Evolutionary conservation across 30 jellyfish, hydroid and myxozoan species (phyloP).

Genomic region (Aurelia sp.): DNA sequence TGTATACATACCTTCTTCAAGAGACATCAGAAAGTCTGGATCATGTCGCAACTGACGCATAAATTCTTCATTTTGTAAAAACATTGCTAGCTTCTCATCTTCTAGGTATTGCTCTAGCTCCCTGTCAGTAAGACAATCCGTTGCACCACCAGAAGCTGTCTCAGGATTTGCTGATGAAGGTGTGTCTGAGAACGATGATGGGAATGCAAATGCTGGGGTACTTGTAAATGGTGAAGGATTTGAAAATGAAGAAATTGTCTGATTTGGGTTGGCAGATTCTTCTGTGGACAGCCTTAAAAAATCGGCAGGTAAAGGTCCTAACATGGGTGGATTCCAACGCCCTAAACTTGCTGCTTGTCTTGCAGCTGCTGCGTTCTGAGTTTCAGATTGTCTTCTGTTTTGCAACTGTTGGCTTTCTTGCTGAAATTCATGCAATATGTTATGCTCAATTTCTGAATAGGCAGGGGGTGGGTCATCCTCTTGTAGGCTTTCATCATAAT

Average conservation of each 20-base stretch:
- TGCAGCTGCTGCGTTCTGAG: neutral
- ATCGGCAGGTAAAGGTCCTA: slow-evolving; percentile 84
- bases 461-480: slow-evolving; percentile 98
- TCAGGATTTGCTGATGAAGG: neutral
- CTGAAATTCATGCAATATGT: slow-evolving; percentile 17
- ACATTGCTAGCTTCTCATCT: slow-evolving; percentile 95
- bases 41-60: slow-evolving; percentile 90
- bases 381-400: slow-evolving; percentile 7
- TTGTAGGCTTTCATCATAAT: slow-evolving; percentile 73
- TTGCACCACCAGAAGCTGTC: neutral
- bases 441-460: slow-evolving; percentile 75
- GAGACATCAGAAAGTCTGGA: slow-evolving; percentile 88
- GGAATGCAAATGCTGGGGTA: no score
- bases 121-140: slow-evolving; percentile 76
- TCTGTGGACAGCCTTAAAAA: slow-evolving; percentile 66
- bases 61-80: slow-evolving; percentile 95
- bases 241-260: neutral
- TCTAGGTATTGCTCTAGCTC: slow-evolving; percentile 91
- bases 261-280: neutral
- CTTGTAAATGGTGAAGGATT: neutral
- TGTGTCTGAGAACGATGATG: no score
- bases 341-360: slow-evolving; percentile 18
- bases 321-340: slow-evolving; percentile 84
- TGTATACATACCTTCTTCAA: slow-evolving; percentile 88
- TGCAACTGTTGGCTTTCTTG: slow-evolving; percentile 32